Percentiles rank a stretch among this genome's conserved stretches.
phyloP scores from a whole-genome alignment of 2,797 vertebrate species.

The Taenioides sp. region DNA sequence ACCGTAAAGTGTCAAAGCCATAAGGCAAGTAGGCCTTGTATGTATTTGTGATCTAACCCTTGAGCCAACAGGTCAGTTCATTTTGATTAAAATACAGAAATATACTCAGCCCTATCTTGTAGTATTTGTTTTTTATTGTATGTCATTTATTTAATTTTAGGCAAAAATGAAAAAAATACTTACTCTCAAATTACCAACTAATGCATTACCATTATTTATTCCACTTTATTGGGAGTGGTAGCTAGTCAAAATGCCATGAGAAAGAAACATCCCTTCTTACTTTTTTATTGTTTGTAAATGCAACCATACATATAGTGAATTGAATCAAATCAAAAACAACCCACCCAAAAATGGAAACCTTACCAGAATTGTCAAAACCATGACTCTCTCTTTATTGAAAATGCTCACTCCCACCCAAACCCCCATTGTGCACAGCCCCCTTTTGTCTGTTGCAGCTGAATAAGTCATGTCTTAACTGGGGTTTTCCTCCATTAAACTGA shows the following conservation, averaged over 20 bases:
- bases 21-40: too few species aligned
- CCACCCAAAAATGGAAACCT: neutral
- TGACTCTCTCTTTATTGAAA: neutral
- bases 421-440: neutral
- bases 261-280: neutral
- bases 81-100: neutral
- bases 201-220: neutral
- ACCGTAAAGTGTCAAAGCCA: neutral
- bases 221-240: neutral
- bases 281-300: neutral
- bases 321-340: neutral
- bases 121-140: neutral
- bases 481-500: constrained; percentile 49
- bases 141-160: neutral
- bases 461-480: constrained; percentile 33
- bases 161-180: neutral
- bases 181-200: neutral
- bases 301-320: neutral
- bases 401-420: neutral
- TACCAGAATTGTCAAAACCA: neutral
- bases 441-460: constrained; percentile 21
- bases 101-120: neutral
- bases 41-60: too few species aligned
- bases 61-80: neutral
- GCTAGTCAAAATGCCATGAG: neutral